Evolutionary conservation across 1,140 invertebrate species (phyloP), one percentile per base, ranked within the genome.

Genomic region (Chironomus tepperi): DNA sequence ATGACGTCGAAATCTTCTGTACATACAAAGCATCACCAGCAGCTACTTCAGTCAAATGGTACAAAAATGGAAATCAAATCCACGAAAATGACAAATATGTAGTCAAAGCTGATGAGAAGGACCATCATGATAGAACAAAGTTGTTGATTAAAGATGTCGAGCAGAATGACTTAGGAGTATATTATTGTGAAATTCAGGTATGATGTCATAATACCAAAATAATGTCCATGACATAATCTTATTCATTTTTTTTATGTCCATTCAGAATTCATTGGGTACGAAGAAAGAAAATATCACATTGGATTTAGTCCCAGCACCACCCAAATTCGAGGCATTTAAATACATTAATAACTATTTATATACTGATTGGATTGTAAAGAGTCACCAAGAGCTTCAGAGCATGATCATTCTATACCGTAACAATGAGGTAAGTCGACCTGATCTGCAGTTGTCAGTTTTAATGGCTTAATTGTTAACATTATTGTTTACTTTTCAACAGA

Each of bases 401-500:
- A 18, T 70, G 16, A 15, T 18, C 3, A 70, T 70, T 70, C 5
- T 70, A 16, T 70, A 19, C 18, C 16, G 65, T 18, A 70, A 70
- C 65, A 70, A 70, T 19, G 65, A n/a, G 65, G 65, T 70, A 70
- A 70, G 19, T 57, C 16, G 12, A 34, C 24, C 24, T 34, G 24
- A 67, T 67, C 7, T 16, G 1, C 16, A 70, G 24, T 70, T 70
- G 16, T 70, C 7, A 70, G 9, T 19, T 70, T 70, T 70, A 18
- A 70, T 70, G 18, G 18, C 65, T 70, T 70, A 70, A 70, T 70
- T 70, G 65, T 21, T 15, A 9, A 19, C 5, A 21, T 18, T 70
- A 57, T 70, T 70, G n/a, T 70, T 16, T 70, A 70, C 19, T 70
- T 70, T 57, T n/a, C 47, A 57, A 57, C 19, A 70, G 65, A 70